Conservation (phyloP, 1,140 invertebrate genomes). For the Listronotus bonariensis region DNA sequence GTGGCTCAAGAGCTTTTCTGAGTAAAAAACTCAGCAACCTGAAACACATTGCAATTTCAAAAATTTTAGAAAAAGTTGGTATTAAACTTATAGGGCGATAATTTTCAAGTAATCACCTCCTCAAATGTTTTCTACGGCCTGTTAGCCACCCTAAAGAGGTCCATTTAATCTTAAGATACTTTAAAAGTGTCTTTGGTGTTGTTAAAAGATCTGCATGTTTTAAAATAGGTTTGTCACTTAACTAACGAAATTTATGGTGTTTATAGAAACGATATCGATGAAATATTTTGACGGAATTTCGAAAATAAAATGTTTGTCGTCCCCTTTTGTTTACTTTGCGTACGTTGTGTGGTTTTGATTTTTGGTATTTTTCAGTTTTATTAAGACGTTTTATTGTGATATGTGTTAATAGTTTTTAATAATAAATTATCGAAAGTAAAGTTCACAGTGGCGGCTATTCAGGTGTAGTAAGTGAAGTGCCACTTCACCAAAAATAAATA, state of each 20-base stretch:
- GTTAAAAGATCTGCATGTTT: conserved; percentile 17
- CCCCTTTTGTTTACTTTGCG: neutral
- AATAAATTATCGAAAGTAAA: neutral
- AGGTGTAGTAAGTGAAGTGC: too few relatives aligned
- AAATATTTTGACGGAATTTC: conserved; percentile 18
- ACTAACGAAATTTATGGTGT: conserved; percentile 23
- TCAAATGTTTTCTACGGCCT: too few relatives aligned
- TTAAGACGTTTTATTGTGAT: neutral
- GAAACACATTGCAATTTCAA: too few relatives aligned
- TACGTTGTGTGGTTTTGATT: neutral
- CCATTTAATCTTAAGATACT: neutral
- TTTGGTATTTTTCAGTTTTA: too few relatives aligned
- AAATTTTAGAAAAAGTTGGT: too few relatives aligned
- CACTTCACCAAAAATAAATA: too few relatives aligned
- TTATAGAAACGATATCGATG: conserved; percentile 13
- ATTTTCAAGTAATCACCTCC: too few relatives aligned
- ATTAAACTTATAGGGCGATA: too few relatives aligned
- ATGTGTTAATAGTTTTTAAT: neutral
- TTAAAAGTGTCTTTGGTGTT: neutral
- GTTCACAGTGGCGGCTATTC: too few relatives aligned
- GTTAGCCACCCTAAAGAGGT: neutral
- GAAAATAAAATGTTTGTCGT: conserved; percentile 9
- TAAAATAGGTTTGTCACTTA: conserved; percentile 13
- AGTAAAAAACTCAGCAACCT: too few relatives aligned
- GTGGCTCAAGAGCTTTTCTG: too few relatives aligned